phyloP scores from a whole-genome alignment of 37 sponge, comb jelly and placozoan species.

The Mnemiopsis leidyi region DNA sequence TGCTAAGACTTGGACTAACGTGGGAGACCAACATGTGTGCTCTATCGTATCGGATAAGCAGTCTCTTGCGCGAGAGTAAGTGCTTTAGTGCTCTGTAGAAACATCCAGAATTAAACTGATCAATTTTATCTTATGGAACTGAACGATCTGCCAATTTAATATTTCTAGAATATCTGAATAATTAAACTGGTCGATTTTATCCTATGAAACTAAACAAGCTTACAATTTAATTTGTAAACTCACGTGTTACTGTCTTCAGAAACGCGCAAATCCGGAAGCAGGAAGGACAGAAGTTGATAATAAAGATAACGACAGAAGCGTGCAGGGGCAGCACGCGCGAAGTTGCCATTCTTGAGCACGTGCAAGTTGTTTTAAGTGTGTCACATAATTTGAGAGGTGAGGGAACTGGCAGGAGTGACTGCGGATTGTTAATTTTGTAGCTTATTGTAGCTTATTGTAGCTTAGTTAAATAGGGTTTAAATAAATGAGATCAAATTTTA shows the following conservation, averaged over 20 bases:
- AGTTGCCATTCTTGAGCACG: not conserved
- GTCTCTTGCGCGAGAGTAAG: not conserved
- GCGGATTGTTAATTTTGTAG: too few relatives aligned
- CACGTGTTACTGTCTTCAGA: not conserved
- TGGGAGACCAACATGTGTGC: constrained; percentile 2
- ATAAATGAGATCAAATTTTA: too few relatives aligned
- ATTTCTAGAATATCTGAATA: too few relatives aligned
- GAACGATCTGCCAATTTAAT: too few relatives aligned
- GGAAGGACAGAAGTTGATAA: not conserved
- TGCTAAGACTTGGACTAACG: not conserved
- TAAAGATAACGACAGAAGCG: not conserved
- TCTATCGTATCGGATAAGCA: not conserved
- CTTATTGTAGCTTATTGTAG: too few relatives aligned
- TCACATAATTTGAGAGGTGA: not conserved
- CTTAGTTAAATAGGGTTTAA: too few relatives aligned
- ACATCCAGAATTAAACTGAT: too few relatives aligned
- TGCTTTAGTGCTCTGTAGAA: too few relatives aligned
- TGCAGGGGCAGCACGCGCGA: not conserved
- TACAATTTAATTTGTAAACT: too few relatives aligned
- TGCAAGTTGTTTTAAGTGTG: constrained; percentile 14
- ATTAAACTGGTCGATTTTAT: too few relatives aligned
- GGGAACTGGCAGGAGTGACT: not conserved
- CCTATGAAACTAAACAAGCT: too few relatives aligned
- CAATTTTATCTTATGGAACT: too few relatives aligned
- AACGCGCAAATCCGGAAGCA: not conserved